These are phyloP conservation scores for Punctoribates punctum DNA, from an alignment of 2,888 invertebrate species.

Conservation along the genomic window DNA sequence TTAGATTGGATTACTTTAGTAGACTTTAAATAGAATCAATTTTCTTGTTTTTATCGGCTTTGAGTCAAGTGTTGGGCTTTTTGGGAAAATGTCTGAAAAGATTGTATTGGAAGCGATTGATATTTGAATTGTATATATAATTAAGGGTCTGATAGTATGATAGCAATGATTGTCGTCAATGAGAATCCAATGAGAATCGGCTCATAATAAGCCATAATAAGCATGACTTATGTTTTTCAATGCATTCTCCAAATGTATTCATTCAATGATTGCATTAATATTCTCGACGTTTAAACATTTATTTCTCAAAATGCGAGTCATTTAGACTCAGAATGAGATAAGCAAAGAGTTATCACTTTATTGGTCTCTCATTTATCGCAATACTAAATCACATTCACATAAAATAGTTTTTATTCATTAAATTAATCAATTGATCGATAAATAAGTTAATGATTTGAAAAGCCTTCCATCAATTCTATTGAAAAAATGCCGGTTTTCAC, in stretches of 20 bases:
- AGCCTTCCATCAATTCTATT: background rate
- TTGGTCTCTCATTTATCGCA: no score
- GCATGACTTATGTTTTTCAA: conserved; percentile 8
- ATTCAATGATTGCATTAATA: conserved; percentile 6
- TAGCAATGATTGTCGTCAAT: conserved; percentile 10
- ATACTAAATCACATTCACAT: no score
- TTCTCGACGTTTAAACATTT: background rate
- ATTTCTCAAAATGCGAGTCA: conserved; percentile 13
- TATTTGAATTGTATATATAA: background rate
- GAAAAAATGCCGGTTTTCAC: conserved; percentile 41
- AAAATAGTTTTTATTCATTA: no score
- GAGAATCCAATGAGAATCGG: conserved; percentile 11
- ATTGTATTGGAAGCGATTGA: background rate
- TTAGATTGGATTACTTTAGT: no score
- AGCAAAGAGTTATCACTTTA: conserved; percentile 6
- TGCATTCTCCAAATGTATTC: background rate
- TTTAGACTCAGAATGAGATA: conserved; percentile 1
- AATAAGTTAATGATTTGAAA: background rate
- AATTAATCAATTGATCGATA: no score
- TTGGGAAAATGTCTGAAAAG: background rate
- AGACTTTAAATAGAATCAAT: no score
- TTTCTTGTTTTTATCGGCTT: no score
- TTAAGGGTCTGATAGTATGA: background rate
- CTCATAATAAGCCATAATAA: conserved; percentile 19
- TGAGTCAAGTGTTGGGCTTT: background rate